Percentiles rank a stretch among this genome's conserved stretches.
Evolutionary conservation across 1,140 invertebrate genomes (phyloP).

Genomic region (Probaryconus sp.): DNA sequence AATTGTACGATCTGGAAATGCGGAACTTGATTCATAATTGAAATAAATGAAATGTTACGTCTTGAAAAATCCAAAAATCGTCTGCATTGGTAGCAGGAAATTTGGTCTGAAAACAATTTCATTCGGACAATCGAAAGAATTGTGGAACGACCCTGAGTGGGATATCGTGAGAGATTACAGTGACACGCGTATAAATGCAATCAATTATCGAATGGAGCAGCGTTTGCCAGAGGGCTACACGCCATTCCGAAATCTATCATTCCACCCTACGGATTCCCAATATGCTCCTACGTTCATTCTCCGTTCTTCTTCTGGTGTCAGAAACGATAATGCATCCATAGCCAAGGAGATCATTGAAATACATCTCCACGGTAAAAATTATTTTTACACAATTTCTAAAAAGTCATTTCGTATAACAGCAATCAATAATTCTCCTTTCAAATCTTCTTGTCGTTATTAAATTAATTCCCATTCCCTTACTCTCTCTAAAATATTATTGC

Average conservation of each 20-base stretch:
- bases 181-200: constrained; percentile 64
- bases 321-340: constrained; percentile 61
- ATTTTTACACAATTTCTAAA: constrained; percentile 33
- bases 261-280: constrained; percentile 58
- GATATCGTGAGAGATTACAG: constrained; percentile 62
- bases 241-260: constrained; percentile 60
- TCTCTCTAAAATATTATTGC: too few species aligned
- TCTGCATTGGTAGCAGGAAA: constrained; percentile 36
- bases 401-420: constrained; percentile 25
- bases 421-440: constrained; percentile 18
- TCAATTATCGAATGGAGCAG: constrained; percentile 63
- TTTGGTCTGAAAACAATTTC: constrained; percentile 60
- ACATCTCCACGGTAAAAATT: constrained; percentile 38
- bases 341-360: constrained; percentile 47
- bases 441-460: background rate
- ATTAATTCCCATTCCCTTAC: too few species aligned
- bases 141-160: constrained; percentile 60
- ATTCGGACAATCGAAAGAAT: constrained; percentile 61
- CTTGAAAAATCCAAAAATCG: constrained; percentile 52
- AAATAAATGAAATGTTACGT: constrained; percentile 50
- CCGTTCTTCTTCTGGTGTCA: constrained; percentile 57
- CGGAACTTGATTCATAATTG: constrained; percentile 40
- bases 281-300: constrained; percentile 57
- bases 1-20: constrained; percentile 15
- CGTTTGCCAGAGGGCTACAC: constrained; percentile 62